phyloP scores from a whole-genome alignment of 2,113 vertebrate species.

The Centropristis striata region DNA sequence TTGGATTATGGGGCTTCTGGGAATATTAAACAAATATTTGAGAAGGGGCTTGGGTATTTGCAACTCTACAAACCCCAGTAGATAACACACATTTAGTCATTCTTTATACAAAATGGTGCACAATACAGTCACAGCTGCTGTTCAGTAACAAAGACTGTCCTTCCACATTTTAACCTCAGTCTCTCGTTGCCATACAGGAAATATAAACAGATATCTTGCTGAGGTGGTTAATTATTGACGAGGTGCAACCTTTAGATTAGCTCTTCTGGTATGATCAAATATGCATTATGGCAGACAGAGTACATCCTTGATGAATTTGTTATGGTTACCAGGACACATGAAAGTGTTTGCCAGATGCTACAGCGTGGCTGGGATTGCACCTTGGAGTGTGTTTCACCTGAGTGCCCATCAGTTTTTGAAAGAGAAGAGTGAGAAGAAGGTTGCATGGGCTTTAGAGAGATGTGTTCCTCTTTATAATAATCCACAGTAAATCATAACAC shows the following conservation, averaged over 20 bases:
- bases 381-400: slow-evolving; percentile 33
- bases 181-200: slow-evolving; percentile 29
- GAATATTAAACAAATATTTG: slow-evolving; percentile 63
- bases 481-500: slow-evolving; percentile 11
- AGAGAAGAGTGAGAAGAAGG: background rate
- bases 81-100: slow-evolving; percentile 1
- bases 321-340: slow-evolving; percentile 48
- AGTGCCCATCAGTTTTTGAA: slow-evolving; percentile 15
- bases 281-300: slow-evolving; percentile 44
- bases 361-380: slow-evolving; percentile 11
- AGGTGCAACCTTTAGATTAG: slow-evolving; percentile 33
- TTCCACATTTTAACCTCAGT: background rate
- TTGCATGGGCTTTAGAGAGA: background rate
- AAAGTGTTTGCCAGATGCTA: slow-evolving; percentile 55
- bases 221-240: slow-evolving; percentile 57
- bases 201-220: slow-evolving; percentile 40
- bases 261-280: slow-evolving; percentile 57
- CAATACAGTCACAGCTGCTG: background rate
- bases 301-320: slow-evolving; percentile 42
- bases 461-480: background rate
- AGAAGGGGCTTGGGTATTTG: slow-evolving; percentile 17
- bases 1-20: slow-evolving; percentile 39
- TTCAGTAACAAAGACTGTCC: slow-evolving; percentile 8
- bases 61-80: slow-evolving; percentile 12
- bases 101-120: slow-evolving; percentile 2